Evolutionary conservation across 2,113 vertebrate genomes (phyloP).

Genomic region (Spheniscus mendiculus): DNA sequence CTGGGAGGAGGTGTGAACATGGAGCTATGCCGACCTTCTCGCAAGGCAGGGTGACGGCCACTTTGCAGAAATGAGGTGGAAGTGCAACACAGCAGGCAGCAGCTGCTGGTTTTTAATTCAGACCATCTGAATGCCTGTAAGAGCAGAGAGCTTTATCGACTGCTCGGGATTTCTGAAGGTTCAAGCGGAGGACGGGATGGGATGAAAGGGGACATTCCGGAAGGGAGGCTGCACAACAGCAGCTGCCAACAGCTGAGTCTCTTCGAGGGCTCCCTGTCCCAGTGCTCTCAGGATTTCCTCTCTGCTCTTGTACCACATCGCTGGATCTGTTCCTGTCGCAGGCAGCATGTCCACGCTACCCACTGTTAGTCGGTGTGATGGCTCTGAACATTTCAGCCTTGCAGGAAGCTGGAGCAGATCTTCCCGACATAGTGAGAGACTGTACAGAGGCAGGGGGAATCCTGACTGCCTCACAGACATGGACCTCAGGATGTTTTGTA

Average conservation of each 20-base stretch:
- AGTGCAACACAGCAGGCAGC: background rate
- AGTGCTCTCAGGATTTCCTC: background rate
- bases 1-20: background rate
- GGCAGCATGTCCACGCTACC: background rate
- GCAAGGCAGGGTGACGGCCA: background rate
- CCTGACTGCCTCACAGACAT: background rate
- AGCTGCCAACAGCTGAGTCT: background rate
- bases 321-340: background rate
- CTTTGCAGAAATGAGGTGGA: background rate
- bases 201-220: background rate
- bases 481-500: background rate
- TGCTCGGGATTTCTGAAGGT: background rate
- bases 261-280: background rate
- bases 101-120: background rate
- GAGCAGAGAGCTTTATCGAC: background rate
- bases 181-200: background rate
- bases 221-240: background rate
- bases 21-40: background rate
- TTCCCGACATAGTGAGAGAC: background rate
- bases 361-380: accelerated
- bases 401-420: background rate
- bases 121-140: background rate
- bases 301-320: accelerated
- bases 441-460: background rate
- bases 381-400: background rate